phyloP scores from a whole-genome alignment of 2,888 invertebrate species.

The Drosophila neonasuta region DNA sequence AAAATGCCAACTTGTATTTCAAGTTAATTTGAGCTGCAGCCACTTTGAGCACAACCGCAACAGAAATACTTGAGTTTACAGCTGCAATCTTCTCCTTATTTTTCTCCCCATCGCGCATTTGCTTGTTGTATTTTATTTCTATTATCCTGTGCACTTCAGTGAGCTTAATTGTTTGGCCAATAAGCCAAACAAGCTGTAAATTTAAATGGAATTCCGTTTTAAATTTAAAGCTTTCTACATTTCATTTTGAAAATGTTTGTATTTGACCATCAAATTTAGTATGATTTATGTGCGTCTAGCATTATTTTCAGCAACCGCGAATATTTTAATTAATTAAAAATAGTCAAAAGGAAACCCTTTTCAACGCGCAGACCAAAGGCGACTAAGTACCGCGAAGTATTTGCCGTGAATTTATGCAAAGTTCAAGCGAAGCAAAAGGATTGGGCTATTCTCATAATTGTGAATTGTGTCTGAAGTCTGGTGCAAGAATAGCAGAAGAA shows the following conservation, averaged over 20 bases:
- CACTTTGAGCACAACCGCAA: constrained; percentile 42
- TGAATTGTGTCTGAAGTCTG: constrained; percentile 25
- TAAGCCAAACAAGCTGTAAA: constrained; percentile 28
- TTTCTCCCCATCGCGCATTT: background rate
- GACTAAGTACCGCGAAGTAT: constrained; percentile 53
- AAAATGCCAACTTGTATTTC: constrained; percentile 27
- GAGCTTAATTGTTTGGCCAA: constrained; percentile 55
- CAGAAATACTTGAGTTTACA: constrained; percentile 35
- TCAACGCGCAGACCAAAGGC: constrained; percentile 3
- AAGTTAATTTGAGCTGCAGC: constrained; percentile 51
- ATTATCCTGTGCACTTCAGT: constrained; percentile 40
- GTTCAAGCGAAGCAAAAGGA: constrained; percentile 30
- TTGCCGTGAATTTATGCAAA: constrained; percentile 46
- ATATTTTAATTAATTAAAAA: constrained; percentile 68
- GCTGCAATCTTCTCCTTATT: constrained; percentile 19
- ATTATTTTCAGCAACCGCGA: constrained; percentile 38
- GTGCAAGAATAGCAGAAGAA: background rate
- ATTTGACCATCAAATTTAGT: constrained; percentile 20
- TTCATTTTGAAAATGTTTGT: background rate
- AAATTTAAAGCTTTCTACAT: constrained; percentile 9
- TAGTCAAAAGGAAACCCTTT: constrained; percentile 56
- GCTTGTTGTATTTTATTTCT: constrained; percentile 22
- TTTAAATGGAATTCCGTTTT: constrained; percentile 19
- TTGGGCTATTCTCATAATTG: constrained; percentile 38
- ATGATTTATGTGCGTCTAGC: constrained; percentile 35